phyloP scores from a whole-genome alignment of 2,113 vertebrate species.

The Coryphaenoides rupestris region DNA sequence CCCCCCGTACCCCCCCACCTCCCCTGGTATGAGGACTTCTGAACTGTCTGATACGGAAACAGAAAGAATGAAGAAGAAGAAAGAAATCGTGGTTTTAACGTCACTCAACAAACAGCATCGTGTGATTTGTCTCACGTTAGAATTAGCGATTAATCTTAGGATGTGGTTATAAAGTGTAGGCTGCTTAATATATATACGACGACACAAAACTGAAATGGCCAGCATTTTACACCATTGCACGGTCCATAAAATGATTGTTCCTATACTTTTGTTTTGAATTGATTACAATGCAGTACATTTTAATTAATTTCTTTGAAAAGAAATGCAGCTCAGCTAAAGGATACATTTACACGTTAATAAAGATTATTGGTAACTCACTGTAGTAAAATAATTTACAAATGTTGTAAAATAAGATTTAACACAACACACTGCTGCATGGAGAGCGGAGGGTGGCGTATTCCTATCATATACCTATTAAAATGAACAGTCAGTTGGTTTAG shows the following conservation, averaged over 20 bases:
- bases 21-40: constrained; percentile 1
- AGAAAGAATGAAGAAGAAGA: constrained; percentile 15
- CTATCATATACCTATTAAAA: constrained; percentile 14
- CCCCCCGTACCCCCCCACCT: no score
- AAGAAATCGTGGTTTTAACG: constrained; percentile 17
- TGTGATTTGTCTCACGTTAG: background rate
- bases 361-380: background rate
- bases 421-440: constrained; percentile 12
- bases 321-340: no score
- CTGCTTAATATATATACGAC: background rate
- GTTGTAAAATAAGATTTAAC: constrained; percentile 1
- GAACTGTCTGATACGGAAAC: background rate
- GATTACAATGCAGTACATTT: no score
- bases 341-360: no score
- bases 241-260: no score
- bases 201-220: no score
- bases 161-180: background rate
- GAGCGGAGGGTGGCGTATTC: constrained; percentile 19
- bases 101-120: constrained; percentile 3
- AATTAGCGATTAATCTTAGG: background rate
- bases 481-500: constrained; percentile 15
- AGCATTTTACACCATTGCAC: no score
- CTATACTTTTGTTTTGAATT: no score
- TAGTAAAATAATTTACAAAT: constrained; percentile 16
- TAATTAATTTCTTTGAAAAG: no score